Percentiles rank a stretch among this genome's conserved stretches.
Evolutionary conservation across 2,888 invertebrate genomes (phyloP).

Genomic region (Steinernema scapterisci): DNA sequence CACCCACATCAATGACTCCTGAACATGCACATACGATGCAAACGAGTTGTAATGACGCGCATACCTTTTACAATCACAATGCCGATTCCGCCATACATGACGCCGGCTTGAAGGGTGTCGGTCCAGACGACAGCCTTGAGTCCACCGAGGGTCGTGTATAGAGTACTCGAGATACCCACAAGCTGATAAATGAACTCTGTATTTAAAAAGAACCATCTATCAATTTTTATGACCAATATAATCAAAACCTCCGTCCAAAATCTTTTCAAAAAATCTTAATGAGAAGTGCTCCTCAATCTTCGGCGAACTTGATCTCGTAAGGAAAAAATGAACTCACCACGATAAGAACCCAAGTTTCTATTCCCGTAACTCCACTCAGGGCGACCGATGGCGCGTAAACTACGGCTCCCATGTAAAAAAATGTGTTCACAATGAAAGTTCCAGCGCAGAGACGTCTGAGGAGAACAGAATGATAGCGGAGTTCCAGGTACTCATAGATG

Average conservation of each 20-base stretch:
- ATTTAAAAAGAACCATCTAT: no score
- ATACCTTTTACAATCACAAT: conserved; percentile 6
- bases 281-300: no score
- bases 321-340: neutral
- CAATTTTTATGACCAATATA: no score
- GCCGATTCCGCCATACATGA: conserved; percentile 31
- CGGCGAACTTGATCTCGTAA: no score
- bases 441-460: conserved; percentile 16
- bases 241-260: no score
- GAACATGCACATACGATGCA: neutral
- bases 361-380: conserved; percentile 15
- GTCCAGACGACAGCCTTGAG: conserved; percentile 21
- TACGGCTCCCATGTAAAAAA: conserved; percentile 32
- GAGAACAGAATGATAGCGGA: conserved; percentile 23
- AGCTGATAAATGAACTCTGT: conserved; percentile 7
- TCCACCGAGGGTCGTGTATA: conserved; percentile 25
- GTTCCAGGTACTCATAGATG: conserved; percentile 33
- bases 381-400: conserved; percentile 34
- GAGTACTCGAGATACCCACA: conserved; percentile 14
- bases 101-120: conserved; percentile 13
- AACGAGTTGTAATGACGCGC: neutral
- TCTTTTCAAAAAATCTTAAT: no score
- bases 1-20: conserved; percentile 29
- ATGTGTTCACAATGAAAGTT: conserved; percentile 28
- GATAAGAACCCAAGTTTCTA: conserved; percentile 15